phyloP scores from a whole-genome alignment of 1,140 invertebrate species.

The Drosophila prosaltans region DNA sequence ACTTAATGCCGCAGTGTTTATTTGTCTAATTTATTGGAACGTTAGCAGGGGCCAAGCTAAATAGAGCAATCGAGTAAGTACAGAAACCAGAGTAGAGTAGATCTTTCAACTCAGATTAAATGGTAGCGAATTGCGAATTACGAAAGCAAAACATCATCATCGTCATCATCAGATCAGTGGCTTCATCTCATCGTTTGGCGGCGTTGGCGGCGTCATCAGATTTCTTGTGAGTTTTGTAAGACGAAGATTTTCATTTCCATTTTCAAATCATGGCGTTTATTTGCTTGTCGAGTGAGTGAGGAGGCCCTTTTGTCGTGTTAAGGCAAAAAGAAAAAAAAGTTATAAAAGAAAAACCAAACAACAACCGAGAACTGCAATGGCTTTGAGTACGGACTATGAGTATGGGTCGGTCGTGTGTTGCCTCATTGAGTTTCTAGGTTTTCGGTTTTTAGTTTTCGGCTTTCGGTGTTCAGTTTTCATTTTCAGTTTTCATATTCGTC shows the following conservation, averaged over 20 bases:
- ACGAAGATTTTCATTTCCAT: constrained; percentile 68
- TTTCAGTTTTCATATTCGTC: constrained; percentile 36
- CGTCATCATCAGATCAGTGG: constrained; percentile 44
- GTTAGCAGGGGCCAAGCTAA: constrained; percentile 57
- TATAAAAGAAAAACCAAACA: not conserved
- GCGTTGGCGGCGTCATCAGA: constrained; percentile 58
- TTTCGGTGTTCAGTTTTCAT: constrained; percentile 26
- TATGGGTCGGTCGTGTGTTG: constrained; percentile 54
- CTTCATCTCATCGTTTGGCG: constrained; percentile 46
- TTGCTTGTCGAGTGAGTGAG: constrained; percentile 50
- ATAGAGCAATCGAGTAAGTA: constrained; percentile 67
- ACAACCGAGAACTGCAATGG: constrained; percentile 32
- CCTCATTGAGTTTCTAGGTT: constrained; percentile 73
- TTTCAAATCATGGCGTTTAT: constrained; percentile 75
- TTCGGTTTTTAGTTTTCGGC: constrained; percentile 39
- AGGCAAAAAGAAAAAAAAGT: constrained; percentile 30
- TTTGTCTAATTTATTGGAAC: constrained; percentile 77
- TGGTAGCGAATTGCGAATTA: constrained; percentile 59
- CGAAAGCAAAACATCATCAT: constrained; percentile 63
- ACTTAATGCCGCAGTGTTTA: constrained; percentile 64
- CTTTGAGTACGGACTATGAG: not conserved
- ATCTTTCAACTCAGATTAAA: constrained; percentile 58
- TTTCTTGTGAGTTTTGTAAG: constrained; percentile 74
- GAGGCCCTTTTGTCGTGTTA: constrained; percentile 68
- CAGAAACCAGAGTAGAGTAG: constrained; percentile 13